These are phyloP conservation scores for Drosophila sturtevanti DNA, from an alignment of 1,140 invertebrate genomes.

Conservation along the genomic window DNA sequence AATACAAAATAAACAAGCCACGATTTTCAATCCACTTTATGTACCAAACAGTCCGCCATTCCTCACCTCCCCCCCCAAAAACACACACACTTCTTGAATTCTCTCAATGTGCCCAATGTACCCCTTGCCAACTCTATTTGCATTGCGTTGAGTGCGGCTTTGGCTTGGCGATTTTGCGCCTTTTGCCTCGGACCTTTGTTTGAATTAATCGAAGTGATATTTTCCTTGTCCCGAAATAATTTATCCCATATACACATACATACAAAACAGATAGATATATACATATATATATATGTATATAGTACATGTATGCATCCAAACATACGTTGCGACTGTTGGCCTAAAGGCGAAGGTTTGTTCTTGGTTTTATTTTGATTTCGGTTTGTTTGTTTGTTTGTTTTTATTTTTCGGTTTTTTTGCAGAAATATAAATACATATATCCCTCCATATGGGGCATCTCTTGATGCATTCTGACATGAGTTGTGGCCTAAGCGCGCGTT, in stretches of 20 bases:
- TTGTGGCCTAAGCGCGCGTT: constrained; percentile 80
- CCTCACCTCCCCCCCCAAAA: neutral
- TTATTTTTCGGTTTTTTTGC: neutral
- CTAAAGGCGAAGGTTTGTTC: constrained; percentile 3
- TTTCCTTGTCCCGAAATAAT: constrained; percentile 81
- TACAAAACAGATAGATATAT: neutral
- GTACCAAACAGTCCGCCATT: neutral
- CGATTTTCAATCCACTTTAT: constrained; percentile 19
- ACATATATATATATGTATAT: too few relatives aligned
- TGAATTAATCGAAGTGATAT: constrained; percentile 81
- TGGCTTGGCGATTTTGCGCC: constrained; percentile 22
- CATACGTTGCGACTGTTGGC: neutral
- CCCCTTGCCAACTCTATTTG: constrained; percentile 14
- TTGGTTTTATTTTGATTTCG: constrained; percentile 17
- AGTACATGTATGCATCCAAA: too few relatives aligned
- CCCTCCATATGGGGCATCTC: constrained; percentile 65
- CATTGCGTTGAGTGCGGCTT: constrained; percentile 13
- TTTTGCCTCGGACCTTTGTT: constrained; percentile 56
- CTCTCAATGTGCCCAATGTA: neutral
- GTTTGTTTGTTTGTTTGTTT: neutral
- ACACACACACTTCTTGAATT: too few relatives aligned
- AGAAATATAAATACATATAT: constrained; percentile 74
- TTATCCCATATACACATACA: constrained; percentile 41
- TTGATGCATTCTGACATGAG: constrained; percentile 80
- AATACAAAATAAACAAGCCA: constrained; percentile 73